These are phyloP conservation scores for Pegoplata infirma DNA, from an alignment of 2,888 invertebrate genomes.

Conservation along the genomic window DNA sequence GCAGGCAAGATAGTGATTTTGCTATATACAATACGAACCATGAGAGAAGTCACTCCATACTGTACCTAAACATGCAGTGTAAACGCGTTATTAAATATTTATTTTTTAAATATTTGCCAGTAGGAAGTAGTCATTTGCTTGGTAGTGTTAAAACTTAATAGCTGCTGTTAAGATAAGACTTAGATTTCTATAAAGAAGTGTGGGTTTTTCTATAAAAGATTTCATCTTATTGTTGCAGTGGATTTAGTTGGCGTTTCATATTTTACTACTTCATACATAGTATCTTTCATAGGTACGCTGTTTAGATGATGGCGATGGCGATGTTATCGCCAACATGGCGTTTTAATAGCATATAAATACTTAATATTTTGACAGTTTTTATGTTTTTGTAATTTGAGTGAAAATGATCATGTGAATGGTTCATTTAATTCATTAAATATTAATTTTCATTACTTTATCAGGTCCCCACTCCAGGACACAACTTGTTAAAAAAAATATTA, in stretches of 20 bases:
- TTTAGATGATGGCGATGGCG: slow-evolving; percentile 38
- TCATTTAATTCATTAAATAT: slow-evolving; percentile 51
- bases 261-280: slow-evolving; percentile 22
- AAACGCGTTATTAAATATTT: not conserved
- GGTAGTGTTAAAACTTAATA: slow-evolving; percentile 62
- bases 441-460: slow-evolving; percentile 55
- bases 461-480: too few relatives aligned
- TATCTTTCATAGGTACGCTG: slow-evolving; percentile 42
- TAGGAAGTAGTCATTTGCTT: slow-evolving; percentile 63
- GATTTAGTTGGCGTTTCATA: slow-evolving; percentile 55
- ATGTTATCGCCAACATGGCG: slow-evolving; percentile 59
- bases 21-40: too few relatives aligned
- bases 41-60: too few relatives aligned
- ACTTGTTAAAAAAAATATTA: too few relatives aligned
- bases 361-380: slow-evolving; percentile 61
- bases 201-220: slow-evolving; percentile 50
- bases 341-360: slow-evolving; percentile 62
- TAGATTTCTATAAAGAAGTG: slow-evolving; percentile 50
- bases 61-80: too few relatives aligned
- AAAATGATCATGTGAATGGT: slow-evolving; percentile 43
- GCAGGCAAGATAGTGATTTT: too few relatives aligned
- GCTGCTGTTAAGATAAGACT: slow-evolving; percentile 62
- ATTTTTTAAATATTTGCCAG: slow-evolving; percentile 33
- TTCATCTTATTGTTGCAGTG: slow-evolving; percentile 47
- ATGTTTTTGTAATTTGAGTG: slow-evolving; percentile 57